phyloP scores from a whole-genome alignment of 2,888 invertebrate species.

The Melinaea menophilus region DNA sequence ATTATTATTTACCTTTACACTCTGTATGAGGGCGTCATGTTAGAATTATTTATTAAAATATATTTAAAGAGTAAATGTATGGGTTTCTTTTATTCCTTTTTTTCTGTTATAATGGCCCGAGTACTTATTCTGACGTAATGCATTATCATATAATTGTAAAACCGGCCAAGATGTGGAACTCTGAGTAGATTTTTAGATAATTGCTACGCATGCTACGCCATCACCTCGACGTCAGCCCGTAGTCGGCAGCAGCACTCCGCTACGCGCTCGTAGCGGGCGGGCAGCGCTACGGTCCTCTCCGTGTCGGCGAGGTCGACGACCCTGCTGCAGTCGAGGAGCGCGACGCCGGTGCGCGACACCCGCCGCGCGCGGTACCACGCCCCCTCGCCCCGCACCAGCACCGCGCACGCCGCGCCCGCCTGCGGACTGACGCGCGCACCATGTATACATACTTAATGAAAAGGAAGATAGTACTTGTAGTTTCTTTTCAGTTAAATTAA shows the following conservation, averaged over 20 bases:
- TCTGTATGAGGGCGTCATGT: too few species aligned
- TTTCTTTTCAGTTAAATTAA: too few species aligned
- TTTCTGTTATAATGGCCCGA: too few species aligned
- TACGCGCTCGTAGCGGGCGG: conserved; percentile 36
- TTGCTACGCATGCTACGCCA: too few species aligned
- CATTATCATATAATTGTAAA: too few species aligned
- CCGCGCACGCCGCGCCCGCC: conserved; percentile 53
- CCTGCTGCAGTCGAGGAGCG: conserved; percentile 50
- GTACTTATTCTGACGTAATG: too few species aligned
- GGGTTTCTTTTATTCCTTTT: too few species aligned
- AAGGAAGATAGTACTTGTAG: too few species aligned
- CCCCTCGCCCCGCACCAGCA: conserved; percentile 46
- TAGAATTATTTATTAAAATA: too few species aligned
- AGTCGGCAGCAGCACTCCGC: conserved; percentile 60
- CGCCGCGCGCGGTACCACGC: conserved; percentile 64
- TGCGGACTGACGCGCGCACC: conserved; percentile 38
- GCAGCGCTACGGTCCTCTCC: conserved; percentile 38
- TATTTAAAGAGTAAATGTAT: too few species aligned
- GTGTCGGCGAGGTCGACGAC: conserved; percentile 31
- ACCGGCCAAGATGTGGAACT: too few species aligned
- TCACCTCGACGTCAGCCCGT: conserved; percentile 40
- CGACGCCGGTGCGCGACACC: conserved; percentile 39
- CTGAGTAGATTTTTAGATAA: not conserved
- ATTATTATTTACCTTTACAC: too few species aligned
- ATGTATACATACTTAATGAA: not conserved